A percentile compares a stretch with the other conserved stretches of the same genome.
phyloP scores from a whole-genome alignment of 2,797 vertebrate genomes.

The Psittacula derbiana region DNA sequence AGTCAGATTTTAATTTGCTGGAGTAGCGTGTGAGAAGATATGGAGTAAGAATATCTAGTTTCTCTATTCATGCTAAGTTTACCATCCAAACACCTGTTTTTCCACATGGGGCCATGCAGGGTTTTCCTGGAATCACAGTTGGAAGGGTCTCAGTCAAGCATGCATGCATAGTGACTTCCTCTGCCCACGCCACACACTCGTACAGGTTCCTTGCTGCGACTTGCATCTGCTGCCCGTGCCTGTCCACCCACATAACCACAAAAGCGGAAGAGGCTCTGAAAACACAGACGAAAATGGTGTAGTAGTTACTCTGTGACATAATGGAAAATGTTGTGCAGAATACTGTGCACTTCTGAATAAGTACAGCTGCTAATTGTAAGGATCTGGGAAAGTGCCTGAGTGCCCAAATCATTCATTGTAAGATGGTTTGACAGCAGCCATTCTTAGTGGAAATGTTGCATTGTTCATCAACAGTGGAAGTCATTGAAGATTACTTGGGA shows the following conservation, averaged over 20 bases:
- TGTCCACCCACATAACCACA: constrained; percentile 47
- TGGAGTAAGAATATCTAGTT: accelerated
- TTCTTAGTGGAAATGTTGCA: neutral
- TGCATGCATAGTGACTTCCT: neutral
- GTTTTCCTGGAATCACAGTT: constrained; percentile 59
- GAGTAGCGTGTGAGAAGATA: neutral
- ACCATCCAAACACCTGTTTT: neutral
- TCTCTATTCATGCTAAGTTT: accelerated
- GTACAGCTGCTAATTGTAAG: neutral
- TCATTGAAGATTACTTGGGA: neutral
- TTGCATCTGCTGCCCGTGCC: neutral
- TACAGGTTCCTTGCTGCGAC: neutral
- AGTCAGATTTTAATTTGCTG: neutral
- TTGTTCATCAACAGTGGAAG: neutral
- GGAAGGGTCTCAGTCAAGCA: constrained; percentile 41
- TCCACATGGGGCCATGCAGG: accelerated
- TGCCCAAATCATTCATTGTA: neutral
- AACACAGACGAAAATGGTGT: neutral
- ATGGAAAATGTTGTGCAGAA: neutral
- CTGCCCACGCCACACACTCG: accelerated
- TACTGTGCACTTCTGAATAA: accelerated
- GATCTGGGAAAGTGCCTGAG: accelerated
- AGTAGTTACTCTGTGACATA: neutral
- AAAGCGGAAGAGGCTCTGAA: constrained; percentile 56
- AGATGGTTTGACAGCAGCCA: neutral